A percentile compares a stretch with the other conserved stretches of the same genome.
Conservation (phyloP, 2,888 invertebrate species). For the Drosophila austrosaltans region DNA sequence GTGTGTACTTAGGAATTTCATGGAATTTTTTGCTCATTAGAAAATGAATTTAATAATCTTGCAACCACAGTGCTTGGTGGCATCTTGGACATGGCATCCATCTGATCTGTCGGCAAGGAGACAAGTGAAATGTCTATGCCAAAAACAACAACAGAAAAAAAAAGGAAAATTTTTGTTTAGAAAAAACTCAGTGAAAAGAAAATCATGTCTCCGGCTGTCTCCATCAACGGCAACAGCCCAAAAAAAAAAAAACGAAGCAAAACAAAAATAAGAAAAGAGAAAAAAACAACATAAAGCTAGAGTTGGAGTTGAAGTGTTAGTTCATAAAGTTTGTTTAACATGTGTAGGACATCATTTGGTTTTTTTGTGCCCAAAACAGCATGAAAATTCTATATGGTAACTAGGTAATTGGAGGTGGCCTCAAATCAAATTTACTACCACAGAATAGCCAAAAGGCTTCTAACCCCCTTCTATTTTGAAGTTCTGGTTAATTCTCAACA, state of each 20-base stretch:
- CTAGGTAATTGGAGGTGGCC: slow-evolving; percentile 46
- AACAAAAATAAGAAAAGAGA: not conserved
- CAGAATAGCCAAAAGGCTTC: slow-evolving; percentile 42
- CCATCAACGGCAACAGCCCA: slow-evolving; percentile 13
- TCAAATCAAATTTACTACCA: slow-evolving; percentile 15
- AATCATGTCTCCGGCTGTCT: slow-evolving; percentile 43
- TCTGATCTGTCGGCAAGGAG: slow-evolving; percentile 49
- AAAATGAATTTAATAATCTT: slow-evolving; percentile 16
- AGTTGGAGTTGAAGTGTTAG: slow-evolving; percentile 40
- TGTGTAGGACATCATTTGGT: slow-evolving; percentile 46
- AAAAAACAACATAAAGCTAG: slow-evolving; percentile 13
- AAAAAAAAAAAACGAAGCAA: slow-evolving; percentile 9
- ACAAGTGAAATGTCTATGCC: slow-evolving; percentile 54
- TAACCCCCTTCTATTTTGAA: slow-evolving; percentile 30
- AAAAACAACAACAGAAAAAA: slow-evolving; percentile 19
- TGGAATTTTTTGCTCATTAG: slow-evolving; percentile 10
- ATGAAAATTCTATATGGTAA: slow-evolving; percentile 28
- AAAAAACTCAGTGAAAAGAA: slow-evolving; percentile 42
- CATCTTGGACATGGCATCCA: slow-evolving; percentile 21
- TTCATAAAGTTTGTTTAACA: slow-evolving; percentile 71
- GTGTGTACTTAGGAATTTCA: not conserved
- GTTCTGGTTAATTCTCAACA: slow-evolving; percentile 28
- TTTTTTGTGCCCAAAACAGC: slow-evolving; percentile 9
- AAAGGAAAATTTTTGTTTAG: slow-evolving; percentile 7
- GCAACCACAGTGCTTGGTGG: slow-evolving; percentile 54